A percentile compares a stretch with the other conserved stretches of the same genome.
These are phyloP conservation scores for Euclidia mi DNA, from an alignment of 2,888 invertebrate genomes.

Conservation along the genomic window DNA sequence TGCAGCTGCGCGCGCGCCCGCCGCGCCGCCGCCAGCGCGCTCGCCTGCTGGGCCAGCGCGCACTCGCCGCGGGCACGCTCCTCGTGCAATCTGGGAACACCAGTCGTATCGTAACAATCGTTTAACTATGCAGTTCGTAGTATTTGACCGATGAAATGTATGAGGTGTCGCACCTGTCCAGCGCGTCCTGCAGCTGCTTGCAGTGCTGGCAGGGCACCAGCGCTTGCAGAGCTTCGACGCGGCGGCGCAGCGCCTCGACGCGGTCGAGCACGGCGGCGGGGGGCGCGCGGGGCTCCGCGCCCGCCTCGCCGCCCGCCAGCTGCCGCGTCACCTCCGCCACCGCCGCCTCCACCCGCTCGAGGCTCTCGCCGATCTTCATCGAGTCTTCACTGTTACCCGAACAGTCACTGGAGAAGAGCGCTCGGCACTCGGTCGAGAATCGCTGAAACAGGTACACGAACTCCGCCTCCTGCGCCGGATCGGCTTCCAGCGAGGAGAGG, in stretches of 20 bases:
- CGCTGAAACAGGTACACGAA: conserved; percentile 92
- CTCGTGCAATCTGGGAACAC: conserved; percentile 68
- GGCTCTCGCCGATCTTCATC: conserved; percentile 89
- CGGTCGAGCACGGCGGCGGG: conserved; percentile 67
- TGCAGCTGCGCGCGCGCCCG: conserved; percentile 83
- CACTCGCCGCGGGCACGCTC: conserved; percentile 81
- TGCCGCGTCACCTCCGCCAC: conserved; percentile 80
- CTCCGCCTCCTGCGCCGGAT: conserved; percentile 91
- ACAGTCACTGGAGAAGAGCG: conserved; percentile 90
- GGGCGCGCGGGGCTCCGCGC: conserved; percentile 26
- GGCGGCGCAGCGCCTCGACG: conserved; percentile 82
- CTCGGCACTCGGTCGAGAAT: conserved; percentile 91
- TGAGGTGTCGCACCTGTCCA: conserved; percentile 76
- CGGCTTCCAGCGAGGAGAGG: conserved; percentile 85
- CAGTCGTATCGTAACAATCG: background rate
- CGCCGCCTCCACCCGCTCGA: conserved; percentile 86
- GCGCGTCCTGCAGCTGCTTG: conserved; percentile 87
- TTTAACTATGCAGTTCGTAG: too few species aligned
- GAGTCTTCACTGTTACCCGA: conserved; percentile 89
- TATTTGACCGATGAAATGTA: background rate
- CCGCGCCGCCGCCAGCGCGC: conserved; percentile 82
- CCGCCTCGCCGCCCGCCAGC: conserved; percentile 64
- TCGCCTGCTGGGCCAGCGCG: conserved; percentile 81
- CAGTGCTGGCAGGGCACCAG: conserved; percentile 88
- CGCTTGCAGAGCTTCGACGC: conserved; percentile 86